Evolutionary conservation across 2,888 invertebrate genomes (phyloP), one percentile per base, ranked within the genome.

Genomic region (Parnassius mnemosyne): DNA sequence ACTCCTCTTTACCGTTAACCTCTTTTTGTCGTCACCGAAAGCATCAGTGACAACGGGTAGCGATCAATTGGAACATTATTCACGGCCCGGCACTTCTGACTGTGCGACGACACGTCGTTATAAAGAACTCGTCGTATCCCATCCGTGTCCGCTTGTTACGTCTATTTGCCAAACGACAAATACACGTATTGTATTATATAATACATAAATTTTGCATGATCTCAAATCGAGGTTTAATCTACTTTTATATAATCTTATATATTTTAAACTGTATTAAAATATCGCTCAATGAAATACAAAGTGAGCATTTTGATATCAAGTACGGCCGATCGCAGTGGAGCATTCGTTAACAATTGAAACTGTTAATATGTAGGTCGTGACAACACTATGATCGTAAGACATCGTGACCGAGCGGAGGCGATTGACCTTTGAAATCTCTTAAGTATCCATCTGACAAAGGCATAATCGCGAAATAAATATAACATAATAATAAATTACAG

Each of bases 351-450:
- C 81, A 83, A 84, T 86, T 75, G 83, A 76, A 80, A 81, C 83
- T 76, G 85, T 86, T 56, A 85, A 87, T 87, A 85, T 85, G 83
- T 89, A 83, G 87, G 86, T 89, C 89, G 87, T 87, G 87, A 85
- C 83, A 74, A 69, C 77, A 77, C 74, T 76, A 77, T 76, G 73
- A 75, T 75, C 71, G 77, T 81, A 87, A 84, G 87, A 85, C 83
- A 83, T 84, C 83, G 85, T 85, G 85, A 83, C 83, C 78, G 79
- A 75, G 74, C 79, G 71, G 68, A 76, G 88, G 87, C 80, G 79
- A 87, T 75, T 87, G 86, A 89, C 86, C 88, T 84, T 79, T 80
- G 72, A 69, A 71, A 78, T 57, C 76, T 77, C 81, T 79, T 76
- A 73, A 79, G 70, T 75, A 71, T 80, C 78, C 82, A 79, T 81